phyloP scores from a whole-genome alignment of 2,113 vertebrate species.

The Gasterosteus nipponicus region DNA sequence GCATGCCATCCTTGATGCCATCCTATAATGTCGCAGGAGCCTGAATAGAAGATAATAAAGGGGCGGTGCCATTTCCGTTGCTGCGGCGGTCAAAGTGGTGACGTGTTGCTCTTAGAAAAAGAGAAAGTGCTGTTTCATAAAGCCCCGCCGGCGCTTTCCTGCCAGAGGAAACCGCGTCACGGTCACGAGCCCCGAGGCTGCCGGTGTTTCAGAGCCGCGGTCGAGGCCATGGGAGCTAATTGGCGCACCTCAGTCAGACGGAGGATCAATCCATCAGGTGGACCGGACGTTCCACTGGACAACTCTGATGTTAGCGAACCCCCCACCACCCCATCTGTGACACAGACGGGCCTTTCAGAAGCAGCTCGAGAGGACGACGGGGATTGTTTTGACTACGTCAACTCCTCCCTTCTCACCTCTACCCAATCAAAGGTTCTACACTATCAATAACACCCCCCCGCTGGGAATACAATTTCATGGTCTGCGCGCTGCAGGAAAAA shows the following conservation, averaged over 20 bases:
- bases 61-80: neutral
- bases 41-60: neutral
- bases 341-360: constrained; percentile 55
- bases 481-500: constrained; percentile 62
- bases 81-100: neutral
- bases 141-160: neutral
- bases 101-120: neutral
- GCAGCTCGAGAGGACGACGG: constrained; percentile 56
- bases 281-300: neutral
- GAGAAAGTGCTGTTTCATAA: neutral
- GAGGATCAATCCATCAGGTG: neutral
- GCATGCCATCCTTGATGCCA: neutral
- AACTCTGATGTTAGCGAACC: neutral
- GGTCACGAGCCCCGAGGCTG: neutral
- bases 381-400: constrained; percentile 61
- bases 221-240: neutral
- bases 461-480: constrained; percentile 73
- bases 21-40: neutral
- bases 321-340: neutral
- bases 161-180: neutral
- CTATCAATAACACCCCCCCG: constrained; percentile 58
- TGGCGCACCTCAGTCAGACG: neutral
- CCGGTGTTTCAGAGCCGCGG: neutral
- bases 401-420: constrained; percentile 48
- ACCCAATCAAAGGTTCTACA: constrained; percentile 61